Percentiles rank a stretch among this genome's conserved stretches.
These are phyloP conservation scores for Stenotaenia linearis DNA, from an alignment of 2,888 invertebrate species.

Conservation along the genomic window DNA sequence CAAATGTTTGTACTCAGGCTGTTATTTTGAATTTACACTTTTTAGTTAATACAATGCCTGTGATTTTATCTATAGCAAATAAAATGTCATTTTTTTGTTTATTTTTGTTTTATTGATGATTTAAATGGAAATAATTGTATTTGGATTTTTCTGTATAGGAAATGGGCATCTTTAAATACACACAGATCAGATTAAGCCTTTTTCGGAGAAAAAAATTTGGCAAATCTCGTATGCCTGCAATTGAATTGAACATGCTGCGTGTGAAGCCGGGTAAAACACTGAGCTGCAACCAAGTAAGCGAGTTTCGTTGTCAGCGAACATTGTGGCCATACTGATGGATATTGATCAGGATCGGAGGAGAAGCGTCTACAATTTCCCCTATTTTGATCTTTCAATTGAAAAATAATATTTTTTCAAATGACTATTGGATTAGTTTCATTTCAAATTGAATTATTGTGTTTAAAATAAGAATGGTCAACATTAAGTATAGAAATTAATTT, in stretches of 20 bases:
- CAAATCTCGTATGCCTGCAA: not conserved
- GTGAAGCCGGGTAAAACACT: not conserved
- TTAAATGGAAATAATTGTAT: too few species aligned
- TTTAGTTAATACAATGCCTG: not conserved
- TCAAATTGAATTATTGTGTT: too few species aligned
- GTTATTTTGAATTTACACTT: not conserved
- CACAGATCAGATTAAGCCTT: not conserved
- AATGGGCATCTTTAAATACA: not conserved
- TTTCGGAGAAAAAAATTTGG: not conserved
- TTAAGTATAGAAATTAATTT: too few species aligned
- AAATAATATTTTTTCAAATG: too few species aligned
- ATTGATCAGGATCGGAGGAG: not conserved
- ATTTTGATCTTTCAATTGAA: not conserved
- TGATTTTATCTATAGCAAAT: not conserved
- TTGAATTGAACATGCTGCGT: not conserved
- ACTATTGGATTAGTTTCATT: too few species aligned
- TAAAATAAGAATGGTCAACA: too few species aligned
- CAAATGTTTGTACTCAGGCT: not conserved
- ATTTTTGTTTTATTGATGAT: not conserved
- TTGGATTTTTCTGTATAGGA: too few species aligned
- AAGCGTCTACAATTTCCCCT: not conserved
- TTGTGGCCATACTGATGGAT: not conserved
- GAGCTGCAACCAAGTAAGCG: not conserved
- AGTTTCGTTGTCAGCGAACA: not conserved
- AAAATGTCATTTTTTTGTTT: not conserved